A percentile compares a stretch with the other conserved stretches of the same genome.
phyloP scores from a whole-genome alignment of 1,140 invertebrate species.

The Mylabris phalerata region DNA sequence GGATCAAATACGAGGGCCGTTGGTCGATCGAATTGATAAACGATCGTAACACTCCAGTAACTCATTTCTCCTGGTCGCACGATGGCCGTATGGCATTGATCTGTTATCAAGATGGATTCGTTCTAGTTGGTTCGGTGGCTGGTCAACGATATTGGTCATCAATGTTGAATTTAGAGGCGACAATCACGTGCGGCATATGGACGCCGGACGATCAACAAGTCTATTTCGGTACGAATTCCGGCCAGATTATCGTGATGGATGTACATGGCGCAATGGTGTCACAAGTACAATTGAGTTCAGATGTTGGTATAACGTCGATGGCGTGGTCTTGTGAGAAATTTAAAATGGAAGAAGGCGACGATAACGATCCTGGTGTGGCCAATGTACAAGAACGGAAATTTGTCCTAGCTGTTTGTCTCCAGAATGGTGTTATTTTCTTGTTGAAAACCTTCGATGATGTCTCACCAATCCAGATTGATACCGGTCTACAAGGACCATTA shows the following conservation, averaged over 20 bases:
- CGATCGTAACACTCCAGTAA: conserved; percentile 92
- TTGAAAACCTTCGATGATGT: conserved; percentile 90
- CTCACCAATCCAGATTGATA: conserved; percentile 76
- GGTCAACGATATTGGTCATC: conserved; percentile 98
- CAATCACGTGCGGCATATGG: conserved; percentile 95
- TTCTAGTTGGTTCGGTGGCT: conserved; percentile 91
- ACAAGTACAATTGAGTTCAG: conserved; percentile 72
- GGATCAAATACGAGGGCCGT: conserved; percentile 97
- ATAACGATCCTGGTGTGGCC: conserved; percentile 49
- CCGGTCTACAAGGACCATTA: conserved; percentile 65
- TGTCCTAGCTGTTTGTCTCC: conserved; percentile 80
- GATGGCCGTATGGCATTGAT: conserved; percentile 97
- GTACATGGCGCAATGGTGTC: conserved; percentile 92
- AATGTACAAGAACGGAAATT: conserved; percentile 44
- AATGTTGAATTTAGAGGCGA: conserved; percentile 88
- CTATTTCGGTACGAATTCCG: conserved; percentile 90
- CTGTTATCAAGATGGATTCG: conserved; percentile 96
- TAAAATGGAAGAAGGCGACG: conserved; percentile 93
- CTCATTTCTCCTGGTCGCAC: conserved; percentile 97
- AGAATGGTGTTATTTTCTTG: conserved; percentile 81
- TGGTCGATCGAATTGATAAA: conserved; percentile 99
- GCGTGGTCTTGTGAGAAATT: conserved; percentile 97
- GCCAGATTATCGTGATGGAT: conserved; percentile 92
- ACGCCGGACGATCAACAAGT: conserved; percentile 96
- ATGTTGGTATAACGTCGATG: conserved; percentile 81